Conservation (phyloP, 1,140 invertebrate genomes). For the Lepidurus arcticus region DNA sequence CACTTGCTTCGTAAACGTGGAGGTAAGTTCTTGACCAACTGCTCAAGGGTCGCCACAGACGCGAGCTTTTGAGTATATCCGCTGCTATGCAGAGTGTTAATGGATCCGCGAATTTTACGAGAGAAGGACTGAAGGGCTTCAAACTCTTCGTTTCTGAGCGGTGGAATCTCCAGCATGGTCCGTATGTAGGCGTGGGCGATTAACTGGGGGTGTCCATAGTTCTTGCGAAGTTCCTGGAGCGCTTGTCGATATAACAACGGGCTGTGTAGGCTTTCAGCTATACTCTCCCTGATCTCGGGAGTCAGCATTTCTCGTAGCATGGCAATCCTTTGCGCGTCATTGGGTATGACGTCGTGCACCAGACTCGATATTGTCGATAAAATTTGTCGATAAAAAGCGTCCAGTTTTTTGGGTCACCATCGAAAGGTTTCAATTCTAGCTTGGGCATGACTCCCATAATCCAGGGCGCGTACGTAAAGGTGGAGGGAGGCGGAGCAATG, state of each 20-base stretch:
- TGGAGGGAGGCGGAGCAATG: too few relatives aligned
- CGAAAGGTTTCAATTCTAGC: too few relatives aligned
- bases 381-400: not conserved
- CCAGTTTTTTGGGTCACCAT: slow-evolving; percentile 27
- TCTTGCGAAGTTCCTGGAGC: slow-evolving; percentile 22
- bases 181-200: not conserved
- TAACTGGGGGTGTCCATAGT: slow-evolving; percentile 30
- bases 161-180: not conserved
- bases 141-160: not conserved
- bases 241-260: slow-evolving; percentile 26
- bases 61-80: not conserved
- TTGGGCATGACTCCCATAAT: too few relatives aligned
- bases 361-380: too few relatives aligned
- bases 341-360: slow-evolving; percentile 3
- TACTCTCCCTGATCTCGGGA: slow-evolving; percentile 24
- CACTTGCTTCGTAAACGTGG: slow-evolving; percentile 14
- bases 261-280: not conserved
- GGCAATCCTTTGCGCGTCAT: slow-evolving; percentile 25
- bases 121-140: not conserved
- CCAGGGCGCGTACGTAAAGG: too few relatives aligned
- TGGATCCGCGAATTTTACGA: not conserved
- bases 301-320: not conserved
- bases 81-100: not conserved
- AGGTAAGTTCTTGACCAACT: slow-evolving; percentile 5
- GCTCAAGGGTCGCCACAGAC: not conserved